Evolutionary conservation across 1,140 invertebrate genomes (phyloP), one percentile per base, ranked within the genome.

Genomic region (Neoseiulus cucumeris): DNA sequence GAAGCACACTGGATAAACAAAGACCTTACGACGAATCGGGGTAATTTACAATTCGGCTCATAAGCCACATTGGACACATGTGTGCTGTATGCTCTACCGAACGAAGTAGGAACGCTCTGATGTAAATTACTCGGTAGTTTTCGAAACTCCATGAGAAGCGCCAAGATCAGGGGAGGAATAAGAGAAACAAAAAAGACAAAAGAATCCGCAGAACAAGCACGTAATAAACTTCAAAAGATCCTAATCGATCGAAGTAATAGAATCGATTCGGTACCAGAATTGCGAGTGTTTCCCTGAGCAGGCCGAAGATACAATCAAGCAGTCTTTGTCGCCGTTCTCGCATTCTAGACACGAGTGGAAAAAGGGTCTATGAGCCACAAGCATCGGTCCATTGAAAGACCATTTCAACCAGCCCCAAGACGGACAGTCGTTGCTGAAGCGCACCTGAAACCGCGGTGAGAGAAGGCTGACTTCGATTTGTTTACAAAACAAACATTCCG

Each of bases 351-450:
- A 59, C 2, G 51, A 59, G 22, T 59, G 51, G 22, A 59, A 18
- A 6, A 59, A 59, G 14, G 51, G 51, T 9, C 51, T 25, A 9
- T 59, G 51, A 25, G 51, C 25, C 4, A 59, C 51, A 12, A 59
- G 22, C 51, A 59, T 59, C 14, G 51, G 51, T 17, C 51, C 51
- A 25, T 59, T 59, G 22, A 59, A 59, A 33, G 51, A 59, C 51
- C 51, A 59, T 59, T 59, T 59, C 4, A 20, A 25, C 51, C 51
- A 59, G 14, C 51, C 51, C 51, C 51, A 59, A 14, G 51, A 59
- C 33, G 51, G 51, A 25, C 51, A 59, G 22, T 59, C 51, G 51
- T 17, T 1, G 51, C 33, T 59, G 51, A 29, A 25, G 22, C 51
- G 51, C 22, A 59, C 51, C 51, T 59, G 51, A 25, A 59, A 59